Evolutionary conservation across 2,888 invertebrate genomes (phyloP), one percentile per base, ranked within the genome.

Genomic region (Polyommatus icarus): DNA sequence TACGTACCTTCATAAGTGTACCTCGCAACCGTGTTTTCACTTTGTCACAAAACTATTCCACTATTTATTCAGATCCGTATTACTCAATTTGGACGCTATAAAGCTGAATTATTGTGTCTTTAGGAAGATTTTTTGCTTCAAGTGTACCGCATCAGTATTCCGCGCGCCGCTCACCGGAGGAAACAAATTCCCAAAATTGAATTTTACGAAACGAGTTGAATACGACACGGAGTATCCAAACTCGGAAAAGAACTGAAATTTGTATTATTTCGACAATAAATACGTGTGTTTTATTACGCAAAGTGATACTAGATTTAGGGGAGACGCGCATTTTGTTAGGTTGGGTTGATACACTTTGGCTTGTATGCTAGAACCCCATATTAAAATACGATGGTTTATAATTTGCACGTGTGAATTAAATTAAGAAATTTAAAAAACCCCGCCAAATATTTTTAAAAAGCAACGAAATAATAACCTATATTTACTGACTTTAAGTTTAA

Each of bases 161-260:
- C 84, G 87, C 83, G 83, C 91, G 86, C 87, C 88, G 86, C 89
- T 89, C 91, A 87, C 87, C 89, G 90, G 90, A 91, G 91, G 93
- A 91, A 92, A 94, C 94, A 93, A 94, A 94, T 94, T 93, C 91
- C 91, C 93, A 93, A 93, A 94, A 94, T 94, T 94, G 94, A 93
- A 94, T 94, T 93, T 93, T 92, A 90, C 87, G 92, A 91, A 93
- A 93, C 93, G 93, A 93, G 93, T 92, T 92, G 93, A 91, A 92
- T 92, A 92, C 93, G 91, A 93, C 93, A 89, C 89, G 87, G 88
- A 84, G 89, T 91, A 90, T 86, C 92, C 89, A 91, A 93, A 92
- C 91, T 91, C 83, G 86, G 86, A 86, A 89, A 89, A 89, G 89
- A 89, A 90, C 90, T 88, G 89, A 90, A 91, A 91, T 92, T 92